These are phyloP conservation scores for Bombylius discolor DNA, from an alignment of 2,888 invertebrate species.

Conservation along the genomic window DNA sequence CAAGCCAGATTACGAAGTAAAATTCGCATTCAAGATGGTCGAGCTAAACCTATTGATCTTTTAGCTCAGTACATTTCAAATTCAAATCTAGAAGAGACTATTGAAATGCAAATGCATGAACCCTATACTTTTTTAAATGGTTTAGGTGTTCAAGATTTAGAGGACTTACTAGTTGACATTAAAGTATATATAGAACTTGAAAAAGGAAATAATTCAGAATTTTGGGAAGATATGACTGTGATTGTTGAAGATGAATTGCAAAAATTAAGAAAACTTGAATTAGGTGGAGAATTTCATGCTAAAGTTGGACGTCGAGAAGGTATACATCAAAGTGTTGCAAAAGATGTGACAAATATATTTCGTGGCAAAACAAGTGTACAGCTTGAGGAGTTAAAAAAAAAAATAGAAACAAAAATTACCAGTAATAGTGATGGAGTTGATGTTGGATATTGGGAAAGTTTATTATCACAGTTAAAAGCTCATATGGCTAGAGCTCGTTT, in stretches of 20 bases:
- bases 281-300: constrained; percentile 43
- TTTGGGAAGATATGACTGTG: constrained; percentile 93
- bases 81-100: constrained; percentile 77
- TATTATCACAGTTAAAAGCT: constrained; percentile 89
- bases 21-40: constrained; percentile 90
- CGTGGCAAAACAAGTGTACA: constrained; percentile 86
- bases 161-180: constrained; percentile 93
- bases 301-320: constrained; percentile 41
- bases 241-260: constrained; percentile 88
- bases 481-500: constrained; percentile 88
- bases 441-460: constrained; percentile 95
- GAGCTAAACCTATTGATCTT: constrained; percentile 96
- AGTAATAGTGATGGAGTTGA: constrained; percentile 82
- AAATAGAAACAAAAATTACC: constrained; percentile 77
- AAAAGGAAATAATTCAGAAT: constrained; percentile 72
- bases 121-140: constrained; percentile 93
- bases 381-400: constrained; percentile 64
- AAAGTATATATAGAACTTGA: constrained; percentile 88
- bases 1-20: constrained; percentile 88
- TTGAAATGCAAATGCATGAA: constrained; percentile 99
- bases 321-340: constrained; percentile 83
- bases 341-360: constrained; percentile 80
- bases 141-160: constrained; percentile 75
- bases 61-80: constrained; percentile 91
- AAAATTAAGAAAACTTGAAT: constrained; percentile 66